Base-by-base conservation (phyloP, 2,113 vertebrate species). In the Cyanocitta stelleri region DNA sequence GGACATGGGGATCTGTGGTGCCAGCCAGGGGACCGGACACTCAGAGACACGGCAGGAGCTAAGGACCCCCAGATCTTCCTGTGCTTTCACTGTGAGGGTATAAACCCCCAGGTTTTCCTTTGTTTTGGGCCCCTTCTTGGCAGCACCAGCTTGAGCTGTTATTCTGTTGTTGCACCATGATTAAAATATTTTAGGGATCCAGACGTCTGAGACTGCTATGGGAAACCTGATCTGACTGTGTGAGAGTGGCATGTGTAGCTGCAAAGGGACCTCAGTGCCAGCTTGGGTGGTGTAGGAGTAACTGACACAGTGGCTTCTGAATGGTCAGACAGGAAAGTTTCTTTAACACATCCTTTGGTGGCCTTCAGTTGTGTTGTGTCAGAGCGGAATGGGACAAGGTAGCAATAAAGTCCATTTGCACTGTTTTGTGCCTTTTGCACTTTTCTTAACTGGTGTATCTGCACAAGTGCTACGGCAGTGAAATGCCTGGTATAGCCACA, bases 61-160 rank as follows among this genome's bases (percentile, higher is more conserved):
- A 7, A 55, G 12, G 35, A 30, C 3, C 16, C 7, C 41, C 62
- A 41, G 6, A 35, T n/a, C 16, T 27, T 16, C 16, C 27, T 11
- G 6, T 11, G 10, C 22, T 56, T 80, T 64, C 17, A 35, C 35
- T 43, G 51, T 27, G 32, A 43, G 48, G 8, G 2, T 56, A 17
- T 35, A 63, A 77, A 83, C 10, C 2, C 26, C 30, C 12, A 27
- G 14, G 3, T 6, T 35, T 61, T 55, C 37, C 9, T 82, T 68
- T 51, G 3, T 80, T 73, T 69, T 21, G 2, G 52, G 8, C 14
- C n/a, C 30, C 12, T 69, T 75, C 35, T 43, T 41, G 22, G 48
- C 32, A 39, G 32, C 71, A 48, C 4, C 3, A 1, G 7, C 26
- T 49, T 0, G 0, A 76, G 41, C 15, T 83, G 46, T 43, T 55